These are phyloP conservation scores for Habropoda laboriosa DNA, from an alignment of 1,140 invertebrate species.

Conservation along the genomic window DNA sequence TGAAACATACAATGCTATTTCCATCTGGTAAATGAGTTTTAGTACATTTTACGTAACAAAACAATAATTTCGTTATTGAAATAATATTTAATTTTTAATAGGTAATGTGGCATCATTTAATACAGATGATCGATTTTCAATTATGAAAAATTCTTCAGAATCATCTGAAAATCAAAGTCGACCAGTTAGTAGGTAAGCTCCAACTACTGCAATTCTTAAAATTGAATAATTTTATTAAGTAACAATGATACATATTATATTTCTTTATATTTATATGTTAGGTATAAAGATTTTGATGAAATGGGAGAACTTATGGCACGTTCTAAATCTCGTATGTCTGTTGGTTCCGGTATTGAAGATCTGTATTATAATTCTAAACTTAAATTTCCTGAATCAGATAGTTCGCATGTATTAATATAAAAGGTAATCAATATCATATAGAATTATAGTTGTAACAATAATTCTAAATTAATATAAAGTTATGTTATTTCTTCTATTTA, in stretches of 20 bases:
- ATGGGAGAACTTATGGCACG: constrained; percentile 81
- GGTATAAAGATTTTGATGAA: constrained; percentile 82
- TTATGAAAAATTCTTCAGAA: constrained; percentile 78
- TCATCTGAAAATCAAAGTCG: constrained; percentile 80
- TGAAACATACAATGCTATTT: constrained; percentile 86
- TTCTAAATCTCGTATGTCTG: constrained; percentile 82
- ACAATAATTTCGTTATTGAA: background rate
- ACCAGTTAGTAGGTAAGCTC: constrained; percentile 78
- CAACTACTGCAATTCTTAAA: constrained; percentile 11
- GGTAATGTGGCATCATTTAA: constrained; percentile 77
- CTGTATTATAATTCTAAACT: constrained; percentile 74
- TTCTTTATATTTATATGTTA: constrained; percentile 62
- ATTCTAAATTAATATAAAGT: background rate
- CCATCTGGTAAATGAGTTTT: constrained; percentile 82
- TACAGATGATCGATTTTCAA: constrained; percentile 79
- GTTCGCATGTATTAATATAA: constrained; percentile 74
- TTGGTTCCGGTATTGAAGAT: constrained; percentile 77
- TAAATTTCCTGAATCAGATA: constrained; percentile 75
- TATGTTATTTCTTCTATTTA: background rate
- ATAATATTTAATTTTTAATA: constrained; percentile 54
- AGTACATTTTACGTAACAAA: background rate
- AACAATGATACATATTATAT: constrained; percentile 22
- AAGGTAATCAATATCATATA: constrained; percentile 36
- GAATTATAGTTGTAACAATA: background rate
- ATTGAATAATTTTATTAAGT: background rate